phyloP scores from a whole-genome alignment of 2,888 invertebrate genomes.

The Nesidiocoris tenuis region DNA sequence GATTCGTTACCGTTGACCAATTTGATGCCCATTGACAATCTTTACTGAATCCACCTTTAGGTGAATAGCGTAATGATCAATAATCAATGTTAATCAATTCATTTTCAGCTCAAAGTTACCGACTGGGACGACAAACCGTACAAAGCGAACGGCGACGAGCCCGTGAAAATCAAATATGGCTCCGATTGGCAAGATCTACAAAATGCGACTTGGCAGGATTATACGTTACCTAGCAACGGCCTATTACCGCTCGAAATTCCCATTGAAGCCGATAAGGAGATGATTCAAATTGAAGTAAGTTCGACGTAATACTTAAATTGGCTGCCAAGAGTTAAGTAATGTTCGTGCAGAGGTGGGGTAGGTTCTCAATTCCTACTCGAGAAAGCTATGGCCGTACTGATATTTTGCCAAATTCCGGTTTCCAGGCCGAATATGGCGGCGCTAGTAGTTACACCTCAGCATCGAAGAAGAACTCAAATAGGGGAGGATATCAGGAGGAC shows the following conservation, averaged over 20 bases:
- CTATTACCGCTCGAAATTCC: conserved; percentile 64
- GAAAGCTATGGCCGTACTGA: background rate
- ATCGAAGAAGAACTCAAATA: background rate
- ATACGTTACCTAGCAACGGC: conserved; percentile 64
- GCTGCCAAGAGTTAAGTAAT: background rate
- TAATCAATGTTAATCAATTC: no score
- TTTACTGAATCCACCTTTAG: no score
- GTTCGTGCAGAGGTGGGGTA: background rate
- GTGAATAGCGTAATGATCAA: no score
- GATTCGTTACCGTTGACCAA: no score
- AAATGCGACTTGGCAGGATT: conserved; percentile 55
- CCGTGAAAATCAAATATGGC: conserved; percentile 57
- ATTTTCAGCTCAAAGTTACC: conserved; percentile 66
- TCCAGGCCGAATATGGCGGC: conserved; percentile 20
- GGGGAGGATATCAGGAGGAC: background rate
- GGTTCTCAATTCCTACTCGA: background rate
- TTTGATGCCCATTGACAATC: no score
- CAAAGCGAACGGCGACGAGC: conserved; percentile 61
- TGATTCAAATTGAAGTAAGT: conserved; percentile 70
- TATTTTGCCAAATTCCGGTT: background rate
- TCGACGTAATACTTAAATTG: background rate
- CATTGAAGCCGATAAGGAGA: conserved; percentile 62
- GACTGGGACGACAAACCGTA: conserved; percentile 68
- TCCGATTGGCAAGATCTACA: background rate
- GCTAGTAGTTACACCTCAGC: conserved; percentile 7